phyloP scores from a whole-genome alignment of 2,888 invertebrate genomes.

The Yponomeuta evonymella region DNA sequence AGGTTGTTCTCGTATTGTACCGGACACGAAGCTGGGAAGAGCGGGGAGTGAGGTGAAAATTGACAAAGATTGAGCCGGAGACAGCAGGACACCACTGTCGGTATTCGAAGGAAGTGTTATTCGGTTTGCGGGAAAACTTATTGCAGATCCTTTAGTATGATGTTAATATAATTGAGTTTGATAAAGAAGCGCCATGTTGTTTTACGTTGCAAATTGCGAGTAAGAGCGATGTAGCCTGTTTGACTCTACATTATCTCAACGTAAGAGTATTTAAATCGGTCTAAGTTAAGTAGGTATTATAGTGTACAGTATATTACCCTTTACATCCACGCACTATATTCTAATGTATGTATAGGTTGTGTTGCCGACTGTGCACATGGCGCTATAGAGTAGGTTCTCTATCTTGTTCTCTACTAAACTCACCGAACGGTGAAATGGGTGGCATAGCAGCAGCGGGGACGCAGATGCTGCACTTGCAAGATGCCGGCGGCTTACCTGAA shows the following conservation, averaged over 20 bases:
- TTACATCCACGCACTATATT: too few species aligned
- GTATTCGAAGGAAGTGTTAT: neutral
- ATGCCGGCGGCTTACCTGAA: constrained; percentile 62
- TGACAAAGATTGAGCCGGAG: neutral
- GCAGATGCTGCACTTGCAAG: constrained; percentile 43
- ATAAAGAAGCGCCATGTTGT: constrained; percentile 20
- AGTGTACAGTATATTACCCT: too few species aligned
- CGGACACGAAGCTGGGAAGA: neutral
- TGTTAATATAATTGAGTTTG: too few species aligned
- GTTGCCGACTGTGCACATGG: too few species aligned
- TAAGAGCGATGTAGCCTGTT: too few species aligned
- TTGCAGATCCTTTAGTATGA: too few species aligned
- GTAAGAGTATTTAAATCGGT: too few species aligned
- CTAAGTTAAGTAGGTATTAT: too few species aligned
- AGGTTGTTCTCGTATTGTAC: neutral
- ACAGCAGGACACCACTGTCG: neutral
- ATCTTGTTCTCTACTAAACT: constrained; percentile 30
- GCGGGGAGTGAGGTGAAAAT: neutral
- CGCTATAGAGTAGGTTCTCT: too few species aligned
- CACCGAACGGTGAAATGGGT: constrained; percentile 41
- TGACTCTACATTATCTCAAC: too few species aligned
- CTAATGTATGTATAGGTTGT: too few species aligned
- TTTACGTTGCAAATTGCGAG: constrained; percentile 17
- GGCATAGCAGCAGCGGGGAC: constrained; percentile 38
- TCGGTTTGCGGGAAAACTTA: neutral